A percentile compares a stretch with the other conserved stretches of the same genome.
Conservation (phyloP, 1,140 invertebrate species). For the Uloborus diversus region DNA sequence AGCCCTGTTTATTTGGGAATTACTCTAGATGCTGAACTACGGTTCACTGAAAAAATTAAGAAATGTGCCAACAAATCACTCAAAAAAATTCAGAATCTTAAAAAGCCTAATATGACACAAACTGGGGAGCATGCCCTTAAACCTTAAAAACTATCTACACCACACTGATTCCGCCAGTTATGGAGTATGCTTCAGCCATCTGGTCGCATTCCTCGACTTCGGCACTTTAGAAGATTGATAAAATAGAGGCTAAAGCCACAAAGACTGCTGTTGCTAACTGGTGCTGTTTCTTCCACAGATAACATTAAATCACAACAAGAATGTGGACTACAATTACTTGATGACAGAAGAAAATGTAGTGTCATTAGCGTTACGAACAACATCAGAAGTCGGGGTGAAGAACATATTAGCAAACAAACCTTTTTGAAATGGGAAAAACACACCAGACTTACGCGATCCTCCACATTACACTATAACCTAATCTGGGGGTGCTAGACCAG, state of each 20-base stretch:
- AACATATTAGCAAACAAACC: neutral
- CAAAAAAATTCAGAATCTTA: constrained; percentile 17
- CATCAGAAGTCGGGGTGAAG: neutral
- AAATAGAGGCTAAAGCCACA: constrained; percentile 1
- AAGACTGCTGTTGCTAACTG: neutral
- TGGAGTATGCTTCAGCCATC: neutral
- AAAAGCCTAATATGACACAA: neutral
- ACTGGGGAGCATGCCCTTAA: neutral
- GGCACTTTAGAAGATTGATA: neutral
- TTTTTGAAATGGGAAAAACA: constrained; percentile 6
- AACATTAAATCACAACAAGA: constrained; percentile 6
- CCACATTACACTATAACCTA: neutral
- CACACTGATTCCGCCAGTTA: constrained; percentile 2
- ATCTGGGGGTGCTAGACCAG: too few species aligned
- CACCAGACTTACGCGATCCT: neutral
- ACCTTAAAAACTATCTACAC: neutral
- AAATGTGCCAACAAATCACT: neutral
- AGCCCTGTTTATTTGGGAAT: neutral
- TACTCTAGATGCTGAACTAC: neutral
- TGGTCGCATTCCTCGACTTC: constrained; percentile 4
- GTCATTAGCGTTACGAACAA: neutral
- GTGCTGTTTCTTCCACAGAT: constrained; percentile 19
- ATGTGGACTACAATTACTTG: constrained; percentile 1
- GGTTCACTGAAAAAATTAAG: neutral
- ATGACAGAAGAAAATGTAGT: neutral